Conservation (phyloP, 2,888 invertebrate species). For the Apamea monoglypha region DNA sequence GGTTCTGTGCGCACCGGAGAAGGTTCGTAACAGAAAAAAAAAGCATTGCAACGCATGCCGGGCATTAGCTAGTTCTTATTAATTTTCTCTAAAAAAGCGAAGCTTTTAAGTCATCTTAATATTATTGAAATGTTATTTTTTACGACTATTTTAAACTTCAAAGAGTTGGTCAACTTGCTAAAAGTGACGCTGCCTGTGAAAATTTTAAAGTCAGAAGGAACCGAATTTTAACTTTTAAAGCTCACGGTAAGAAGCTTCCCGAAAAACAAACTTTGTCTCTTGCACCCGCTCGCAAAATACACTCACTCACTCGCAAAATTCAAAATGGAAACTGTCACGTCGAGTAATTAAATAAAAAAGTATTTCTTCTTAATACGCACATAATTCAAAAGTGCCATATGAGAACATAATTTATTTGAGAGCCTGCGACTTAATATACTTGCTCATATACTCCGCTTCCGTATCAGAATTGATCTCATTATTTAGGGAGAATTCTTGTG, state of each 20-base stretch:
- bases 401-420: slow-evolving; percentile 37
- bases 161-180: slow-evolving; percentile 19
- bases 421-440: slow-evolving; percentile 7
- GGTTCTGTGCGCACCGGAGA: no score
- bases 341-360: not conserved
- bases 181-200: slow-evolving; percentile 21
- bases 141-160: slow-evolving; percentile 20
- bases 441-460: slow-evolving; percentile 20
- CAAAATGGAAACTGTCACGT: not conserved
- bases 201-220: slow-evolving; percentile 7
- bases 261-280: slow-evolving; percentile 21
- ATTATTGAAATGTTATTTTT: slow-evolving; percentile 18
- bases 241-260: not conserved
- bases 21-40: no score
- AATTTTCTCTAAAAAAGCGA: not conserved
- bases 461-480: slow-evolving; percentile 49
- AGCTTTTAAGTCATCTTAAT: not conserved
- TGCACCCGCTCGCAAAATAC: not conserved
- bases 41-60: no score
- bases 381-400: slow-evolving; percentile 25
- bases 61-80: no score
- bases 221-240: slow-evolving; percentile 31
- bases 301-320: not conserved
- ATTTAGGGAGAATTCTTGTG: slow-evolving; percentile 35
- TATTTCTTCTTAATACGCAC: slow-evolving; percentile 4